Evolutionary conservation across 1,140 invertebrate species (phyloP), one percentile per base, ranked within the genome.

Genomic region (Stegodyphus dumicola): DNA sequence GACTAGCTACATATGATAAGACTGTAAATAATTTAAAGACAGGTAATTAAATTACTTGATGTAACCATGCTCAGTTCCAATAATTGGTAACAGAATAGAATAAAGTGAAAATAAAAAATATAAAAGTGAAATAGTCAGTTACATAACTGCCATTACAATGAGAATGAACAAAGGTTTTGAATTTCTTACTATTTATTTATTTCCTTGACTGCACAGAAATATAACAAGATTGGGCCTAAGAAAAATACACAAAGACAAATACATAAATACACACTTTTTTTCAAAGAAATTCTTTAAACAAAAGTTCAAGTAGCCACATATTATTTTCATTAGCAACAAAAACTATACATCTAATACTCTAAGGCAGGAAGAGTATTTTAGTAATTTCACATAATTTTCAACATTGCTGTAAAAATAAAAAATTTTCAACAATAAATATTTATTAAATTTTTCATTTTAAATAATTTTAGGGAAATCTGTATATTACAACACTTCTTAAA

Each of bases 211-310:
- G 69, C 66, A 81, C 70, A 81, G 73, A 81, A 81, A 49, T 53
- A 66, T 77, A 48, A 78, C 48, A 73, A 73, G 52, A 81, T 73
- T 73, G 52, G 69, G 66, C 78, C 70, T 64, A 81, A 73, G 33
- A 56, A 77, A 52, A 77, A 51, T 79, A 70, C 67, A 71, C n/a
- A 69, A 73, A 81, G 33, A 64, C 67, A 54, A 81, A n/a, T 73
- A 81, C 78, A 81, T 73, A 81, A 81, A 71, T 81, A 81, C 64
- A 81, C 78, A 73, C 17, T 73, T 73, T 73, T 18, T 81, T 33
- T 48, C 15, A 54, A 64, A 51, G 48, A 33, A 60, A 73, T n/a
- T 70, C 54, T 77, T 11, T n/a, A 79, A 73, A 60, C 69, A 73
- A 73, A 81, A 81, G 33, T 33, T 33, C 33, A 33, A 33, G 33